Evolutionary conservation across 2,113 vertebrate species (phyloP).

Genomic region (Sapayoa aenigma): DNA sequence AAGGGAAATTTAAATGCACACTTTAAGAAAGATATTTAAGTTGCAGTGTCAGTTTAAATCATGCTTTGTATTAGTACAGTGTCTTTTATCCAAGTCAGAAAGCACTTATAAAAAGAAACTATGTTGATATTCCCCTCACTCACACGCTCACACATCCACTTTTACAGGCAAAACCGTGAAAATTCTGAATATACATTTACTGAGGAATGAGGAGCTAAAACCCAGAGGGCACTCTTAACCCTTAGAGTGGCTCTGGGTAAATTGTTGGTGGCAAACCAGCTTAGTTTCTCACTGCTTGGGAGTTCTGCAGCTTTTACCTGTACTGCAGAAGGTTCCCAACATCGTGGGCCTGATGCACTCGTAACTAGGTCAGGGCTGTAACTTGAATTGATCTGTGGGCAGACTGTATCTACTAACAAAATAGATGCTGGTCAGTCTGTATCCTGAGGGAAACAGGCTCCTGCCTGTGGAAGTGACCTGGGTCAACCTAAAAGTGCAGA

Average conservation of each 20-base stretch:
- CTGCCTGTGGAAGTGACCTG: background rate
- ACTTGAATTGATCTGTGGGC: background rate
- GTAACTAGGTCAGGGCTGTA: background rate
- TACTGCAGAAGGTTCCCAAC: background rate
- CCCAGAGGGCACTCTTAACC: background rate
- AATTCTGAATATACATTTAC: background rate
- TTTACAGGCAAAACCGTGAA: background rate
- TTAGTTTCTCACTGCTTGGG: background rate
- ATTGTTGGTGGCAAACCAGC: background rate
- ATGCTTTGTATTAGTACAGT: background rate
- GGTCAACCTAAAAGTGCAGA: background rate
- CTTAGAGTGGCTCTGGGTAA: background rate
- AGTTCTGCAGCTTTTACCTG: background rate
- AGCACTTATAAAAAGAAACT: background rate
- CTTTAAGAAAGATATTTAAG: background rate
- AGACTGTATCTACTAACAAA: background rate
- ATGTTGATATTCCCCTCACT: background rate
- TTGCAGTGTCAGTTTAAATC: background rate
- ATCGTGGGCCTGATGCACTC: too few relatives aligned
- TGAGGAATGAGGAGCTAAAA: background rate
- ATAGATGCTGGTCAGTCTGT: background rate
- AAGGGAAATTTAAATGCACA: background rate
- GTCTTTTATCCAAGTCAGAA: background rate
- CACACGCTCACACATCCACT: accelerated
- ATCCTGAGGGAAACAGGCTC: background rate